Conservation (phyloP, 2,113 vertebrate species). For the Girardinichthys multiradiatus region DNA sequence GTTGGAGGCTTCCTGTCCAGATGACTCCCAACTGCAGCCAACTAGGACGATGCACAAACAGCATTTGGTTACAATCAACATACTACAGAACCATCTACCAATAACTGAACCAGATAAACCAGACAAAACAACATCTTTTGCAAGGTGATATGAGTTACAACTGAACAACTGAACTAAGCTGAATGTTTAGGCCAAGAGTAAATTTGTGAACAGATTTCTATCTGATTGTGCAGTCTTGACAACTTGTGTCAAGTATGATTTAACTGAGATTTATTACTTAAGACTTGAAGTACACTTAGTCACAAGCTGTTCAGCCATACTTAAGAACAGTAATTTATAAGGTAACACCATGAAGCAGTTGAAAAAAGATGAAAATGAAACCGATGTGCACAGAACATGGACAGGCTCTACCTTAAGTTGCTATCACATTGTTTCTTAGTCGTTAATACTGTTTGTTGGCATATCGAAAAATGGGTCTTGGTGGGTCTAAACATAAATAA, state of each 20-base stretch:
- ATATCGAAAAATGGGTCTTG: too few species aligned
- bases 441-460: too few species aligned
- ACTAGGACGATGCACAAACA: conserved; percentile 21
- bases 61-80: conserved; percentile 13
- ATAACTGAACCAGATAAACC: neutral
- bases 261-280: too few species aligned
- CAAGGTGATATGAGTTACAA: neutral
- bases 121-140: neutral
- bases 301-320: too few species aligned
- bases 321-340: too few species aligned
- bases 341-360: too few species aligned
- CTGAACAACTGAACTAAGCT: neutral
- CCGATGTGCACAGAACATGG: too few species aligned
- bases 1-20: conserved; percentile 63
- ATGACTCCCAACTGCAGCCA: conserved; percentile 53
- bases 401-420: too few species aligned
- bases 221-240: neutral
- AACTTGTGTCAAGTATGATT: neutral
- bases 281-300: too few species aligned
- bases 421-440: too few species aligned
- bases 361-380: too few species aligned
- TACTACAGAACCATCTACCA: conserved; percentile 4
- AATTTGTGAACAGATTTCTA: neutral
- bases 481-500: too few species aligned
- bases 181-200: neutral